Percentiles rank a stretch among this genome's conserved stretches.
phyloP scores from a whole-genome alignment of 2,888 invertebrate species.

The Allacma fusca region DNA sequence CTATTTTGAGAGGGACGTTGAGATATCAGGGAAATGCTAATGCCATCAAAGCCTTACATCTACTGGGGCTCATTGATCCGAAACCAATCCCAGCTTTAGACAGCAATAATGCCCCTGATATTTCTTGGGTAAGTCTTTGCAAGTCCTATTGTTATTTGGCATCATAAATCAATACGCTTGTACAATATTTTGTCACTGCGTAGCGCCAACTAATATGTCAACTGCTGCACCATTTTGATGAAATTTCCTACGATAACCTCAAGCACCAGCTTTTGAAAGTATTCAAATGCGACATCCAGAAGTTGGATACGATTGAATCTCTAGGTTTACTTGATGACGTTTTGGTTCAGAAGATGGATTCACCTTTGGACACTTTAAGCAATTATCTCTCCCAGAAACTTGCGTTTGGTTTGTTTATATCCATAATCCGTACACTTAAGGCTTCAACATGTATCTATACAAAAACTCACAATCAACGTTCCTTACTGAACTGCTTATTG shows the following conservation, averaged over 20 bases:
- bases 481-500: too few relatives aligned
- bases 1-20: conserved; percentile 91
- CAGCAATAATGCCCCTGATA: conserved; percentile 92
- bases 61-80: conserved; percentile 85
- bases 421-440: too few relatives aligned
- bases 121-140: conserved; percentile 82
- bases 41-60: conserved; percentile 84
- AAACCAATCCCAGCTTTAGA: conserved; percentile 81
- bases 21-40: conserved; percentile 91
- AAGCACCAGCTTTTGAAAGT: conserved; percentile 82
- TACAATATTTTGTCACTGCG: conserved; percentile 55
- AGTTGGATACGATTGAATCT: conserved; percentile 78
- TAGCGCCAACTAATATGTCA: conserved; percentile 86
- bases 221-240: conserved; percentile 81
- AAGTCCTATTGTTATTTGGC: conserved; percentile 1
- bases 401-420: conserved; percentile 76
- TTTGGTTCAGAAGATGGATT: conserved; percentile 79
- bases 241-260: conserved; percentile 92
- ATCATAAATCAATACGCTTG: background rate
- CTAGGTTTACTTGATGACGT: conserved; percentile 87
- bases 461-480: too few relatives aligned
- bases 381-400: conserved; percentile 84
- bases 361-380: conserved; percentile 92
- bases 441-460: too few relatives aligned
- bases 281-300: conserved; percentile 68